A percentile compares a stretch with the other conserved stretches of the same genome.
Evolutionary conservation across 2,888 invertebrate species (phyloP).

Genomic region (Ophion ellenae): DNA sequence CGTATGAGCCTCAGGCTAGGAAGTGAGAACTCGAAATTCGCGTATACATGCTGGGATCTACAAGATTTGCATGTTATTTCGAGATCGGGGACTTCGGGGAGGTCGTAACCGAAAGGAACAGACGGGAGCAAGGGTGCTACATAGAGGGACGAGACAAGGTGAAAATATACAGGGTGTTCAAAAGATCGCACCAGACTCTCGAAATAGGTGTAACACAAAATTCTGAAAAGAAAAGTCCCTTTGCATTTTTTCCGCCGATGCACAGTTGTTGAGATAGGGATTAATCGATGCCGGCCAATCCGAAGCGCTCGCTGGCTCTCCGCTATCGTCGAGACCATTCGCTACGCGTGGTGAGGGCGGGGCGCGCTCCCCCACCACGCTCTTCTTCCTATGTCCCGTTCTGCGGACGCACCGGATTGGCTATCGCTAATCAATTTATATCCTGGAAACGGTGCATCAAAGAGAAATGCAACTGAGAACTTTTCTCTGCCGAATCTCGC

Average conservation of each 20-base stretch:
- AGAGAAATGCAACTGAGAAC: neutral
- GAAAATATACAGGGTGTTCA: neutral
- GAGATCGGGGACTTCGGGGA: constrained; percentile 75
- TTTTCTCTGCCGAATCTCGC: neutral
- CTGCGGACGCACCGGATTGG: neutral
- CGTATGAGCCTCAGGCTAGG: constrained; percentile 24
- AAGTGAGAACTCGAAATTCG: constrained; percentile 30
- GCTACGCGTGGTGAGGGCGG: neutral
- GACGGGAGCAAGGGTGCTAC: constrained; percentile 31
- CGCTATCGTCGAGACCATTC: neutral
- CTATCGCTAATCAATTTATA: neutral
- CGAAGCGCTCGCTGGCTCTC: neutral
- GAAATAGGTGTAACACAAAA: neutral
- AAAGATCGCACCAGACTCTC: neutral
- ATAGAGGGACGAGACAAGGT: constrained; percentile 14
- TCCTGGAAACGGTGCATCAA: neutral
- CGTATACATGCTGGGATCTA: constrained; percentile 55
- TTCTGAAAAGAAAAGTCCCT: neutral
- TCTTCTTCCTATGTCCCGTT: neutral
- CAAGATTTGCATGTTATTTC: constrained; percentile 81
- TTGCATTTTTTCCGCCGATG: neutral
- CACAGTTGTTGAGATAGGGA: neutral
- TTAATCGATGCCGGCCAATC: neutral
- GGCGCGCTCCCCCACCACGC: neutral
- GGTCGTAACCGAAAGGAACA: constrained; percentile 54